Conservation (phyloP, 2,113 vertebrate species). For the Solea solea region DNA sequence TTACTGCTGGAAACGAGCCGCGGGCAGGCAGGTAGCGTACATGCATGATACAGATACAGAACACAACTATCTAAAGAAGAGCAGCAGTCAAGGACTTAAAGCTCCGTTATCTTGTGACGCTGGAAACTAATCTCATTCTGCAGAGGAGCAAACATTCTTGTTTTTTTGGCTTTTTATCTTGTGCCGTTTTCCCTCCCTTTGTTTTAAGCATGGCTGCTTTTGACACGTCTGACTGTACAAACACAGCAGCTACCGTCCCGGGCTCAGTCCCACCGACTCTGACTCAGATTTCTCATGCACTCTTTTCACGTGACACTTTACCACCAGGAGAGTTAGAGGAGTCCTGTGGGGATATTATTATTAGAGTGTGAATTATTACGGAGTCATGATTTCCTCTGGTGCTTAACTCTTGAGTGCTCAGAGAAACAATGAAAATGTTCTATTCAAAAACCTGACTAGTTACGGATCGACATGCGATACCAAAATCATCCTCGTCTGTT, state of each 20-base stretch:
- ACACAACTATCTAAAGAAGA: background rate
- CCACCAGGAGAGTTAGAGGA: conserved; percentile 38
- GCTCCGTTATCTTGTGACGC: background rate
- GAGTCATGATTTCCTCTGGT: conserved; percentile 16
- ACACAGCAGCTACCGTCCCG: conserved; percentile 14
- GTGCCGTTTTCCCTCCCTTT: background rate
- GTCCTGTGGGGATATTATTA: conserved; percentile 38
- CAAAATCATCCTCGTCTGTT: too few relatives aligned
- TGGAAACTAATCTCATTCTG: background rate
- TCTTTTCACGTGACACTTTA: conserved; percentile 46
- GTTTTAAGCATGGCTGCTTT: conserved; percentile 35
- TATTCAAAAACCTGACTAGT: too few relatives aligned
- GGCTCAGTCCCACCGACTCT: conserved; percentile 23
- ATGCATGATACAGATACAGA: conserved; percentile 24
- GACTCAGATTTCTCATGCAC: conserved; percentile 16
- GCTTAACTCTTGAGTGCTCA: background rate
- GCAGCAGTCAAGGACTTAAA: background rate
- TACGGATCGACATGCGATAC: too few relatives aligned
- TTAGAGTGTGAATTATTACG: conserved; percentile 15
- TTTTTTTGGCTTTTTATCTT: background rate
- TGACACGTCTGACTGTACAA: conserved; percentile 31
- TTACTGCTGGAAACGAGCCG: background rate
- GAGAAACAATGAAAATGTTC: background rate
- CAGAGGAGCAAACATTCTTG: conserved; percentile 1
- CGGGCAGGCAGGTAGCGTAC: background rate